These are phyloP conservation scores for Crotalus helleri DNA, from an alignment of 2,113 vertebrate species.

Conservation along the genomic window DNA sequence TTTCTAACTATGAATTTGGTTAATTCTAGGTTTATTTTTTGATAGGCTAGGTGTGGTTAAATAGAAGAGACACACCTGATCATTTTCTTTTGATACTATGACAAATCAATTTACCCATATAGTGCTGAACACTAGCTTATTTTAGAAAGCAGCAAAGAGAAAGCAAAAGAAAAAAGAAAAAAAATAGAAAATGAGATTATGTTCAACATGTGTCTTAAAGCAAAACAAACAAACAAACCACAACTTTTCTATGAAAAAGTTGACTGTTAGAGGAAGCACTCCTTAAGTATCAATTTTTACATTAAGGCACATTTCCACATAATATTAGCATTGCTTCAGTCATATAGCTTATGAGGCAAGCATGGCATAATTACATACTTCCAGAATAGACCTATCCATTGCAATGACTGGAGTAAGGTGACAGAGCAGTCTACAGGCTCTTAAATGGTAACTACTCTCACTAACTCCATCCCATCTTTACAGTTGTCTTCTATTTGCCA, in stretches of 20 bases:
- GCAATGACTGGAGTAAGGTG: background rate
- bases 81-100: background rate
- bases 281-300: background rate
- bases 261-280: background rate
- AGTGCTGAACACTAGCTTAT: background rate
- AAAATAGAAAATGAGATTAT: background rate
- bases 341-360: background rate
- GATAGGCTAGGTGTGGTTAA: background rate
- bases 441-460: background rate
- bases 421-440: background rate
- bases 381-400: background rate
- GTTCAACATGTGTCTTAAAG: background rate
- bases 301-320: background rate
- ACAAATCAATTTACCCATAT: background rate
- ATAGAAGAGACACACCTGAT: background rate
- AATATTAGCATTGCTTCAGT: background rate
- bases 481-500: background rate
- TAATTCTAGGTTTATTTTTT: background rate
- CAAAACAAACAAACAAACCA: background rate
- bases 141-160: background rate
- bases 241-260: background rate
- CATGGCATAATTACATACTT: background rate
- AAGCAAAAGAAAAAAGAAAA: background rate
- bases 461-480: background rate
- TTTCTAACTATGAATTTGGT: background rate